Conservation (phyloP, 64 coral and sea anemone genomes). For the Platygyra sinensis region DNA sequence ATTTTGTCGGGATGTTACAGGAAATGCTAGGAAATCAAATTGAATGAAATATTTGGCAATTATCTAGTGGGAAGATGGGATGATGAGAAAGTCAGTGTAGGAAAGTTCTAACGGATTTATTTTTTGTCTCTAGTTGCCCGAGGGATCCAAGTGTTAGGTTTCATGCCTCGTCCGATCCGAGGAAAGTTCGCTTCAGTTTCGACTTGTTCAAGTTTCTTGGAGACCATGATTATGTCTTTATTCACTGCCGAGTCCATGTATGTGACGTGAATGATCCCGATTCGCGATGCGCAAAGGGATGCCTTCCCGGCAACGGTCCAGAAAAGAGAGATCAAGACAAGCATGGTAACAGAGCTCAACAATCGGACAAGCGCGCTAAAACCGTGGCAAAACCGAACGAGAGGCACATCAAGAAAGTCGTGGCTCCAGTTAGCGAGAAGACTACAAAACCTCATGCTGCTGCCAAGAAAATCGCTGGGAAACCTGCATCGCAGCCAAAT, state of each 20-base stretch:
- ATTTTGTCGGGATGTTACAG: too few relatives aligned
- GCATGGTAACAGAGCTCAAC: not conserved
- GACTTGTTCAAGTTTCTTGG: slow-evolving; percentile 82
- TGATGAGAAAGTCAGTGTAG: too few relatives aligned
- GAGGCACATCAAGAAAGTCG: not conserved
- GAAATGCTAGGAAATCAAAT: too few relatives aligned
- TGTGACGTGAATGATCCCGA: slow-evolving; percentile 69
- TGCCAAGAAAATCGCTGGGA: not conserved
- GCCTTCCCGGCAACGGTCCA: slow-evolving; percentile 28
- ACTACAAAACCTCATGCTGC: not conserved
- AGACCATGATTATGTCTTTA: slow-evolving; percentile 81
- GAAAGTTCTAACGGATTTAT: not conserved
- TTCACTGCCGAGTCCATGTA: slow-evolving; percentile 84
- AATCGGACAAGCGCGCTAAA: not conserved
- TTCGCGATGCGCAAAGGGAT: slow-evolving; percentile 80
- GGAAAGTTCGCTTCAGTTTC: slow-evolving; percentile 78
- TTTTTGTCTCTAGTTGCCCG: slow-evolving; percentile 58
- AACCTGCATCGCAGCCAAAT: not conserved
- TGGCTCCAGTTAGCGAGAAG: not conserved
- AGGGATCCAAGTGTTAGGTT: slow-evolving; percentile 71
- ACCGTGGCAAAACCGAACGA: slow-evolving; percentile 3
- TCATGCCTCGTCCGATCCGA: slow-evolving; percentile 49
- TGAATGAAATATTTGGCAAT: too few relatives aligned
- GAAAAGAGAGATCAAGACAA: not conserved
- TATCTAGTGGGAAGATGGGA: too few relatives aligned